phyloP scores from a whole-genome alignment of 1,140 invertebrate species.

The Temnothorax curvispinosus region DNA sequence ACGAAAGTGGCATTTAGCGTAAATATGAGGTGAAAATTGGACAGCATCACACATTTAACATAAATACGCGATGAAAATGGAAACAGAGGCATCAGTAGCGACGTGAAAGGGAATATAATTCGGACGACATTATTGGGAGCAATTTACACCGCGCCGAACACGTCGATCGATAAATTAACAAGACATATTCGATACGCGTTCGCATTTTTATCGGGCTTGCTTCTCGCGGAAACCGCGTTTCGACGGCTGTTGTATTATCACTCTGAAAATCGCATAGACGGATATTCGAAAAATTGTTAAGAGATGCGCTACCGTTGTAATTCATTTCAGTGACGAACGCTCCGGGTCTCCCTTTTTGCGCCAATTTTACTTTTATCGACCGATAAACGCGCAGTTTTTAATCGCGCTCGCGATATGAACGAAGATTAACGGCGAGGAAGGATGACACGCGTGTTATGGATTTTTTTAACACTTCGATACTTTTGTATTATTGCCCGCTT shows the following conservation, averaged over 20 bases:
- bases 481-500: constrained; percentile 7
- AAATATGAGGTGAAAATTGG: constrained; percentile 25
- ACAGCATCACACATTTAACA: background rate
- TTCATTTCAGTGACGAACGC: constrained; percentile 39
- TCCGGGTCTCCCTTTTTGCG: constrained; percentile 17
- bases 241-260: constrained; percentile 56
- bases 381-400: constrained; percentile 50
- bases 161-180: constrained; percentile 75
- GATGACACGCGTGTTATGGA: constrained; percentile 17
- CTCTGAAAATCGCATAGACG: constrained; percentile 43
- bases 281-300: constrained; percentile 56
- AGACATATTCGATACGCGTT: constrained; percentile 57
- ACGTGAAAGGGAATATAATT: constrained; percentile 47
- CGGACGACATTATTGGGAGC: constrained; percentile 52
- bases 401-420: constrained; percentile 48
- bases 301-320: constrained; percentile 28
- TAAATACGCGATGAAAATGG: constrained; percentile 28
- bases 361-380: constrained; percentile 54
- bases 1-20: background rate
- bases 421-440: constrained; percentile 46
- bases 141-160: constrained; percentile 66
- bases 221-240: constrained; percentile 40
- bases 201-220: constrained; percentile 39
- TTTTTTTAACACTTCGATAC: constrained; percentile 34
- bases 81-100: constrained; percentile 22